A percentile compares a stretch with the other conserved stretches of the same genome.
These are phyloP conservation scores for Saguinus imperator DNA, from an alignment of 2,113 vertebrate genomes.

Conservation along the genomic window DNA sequence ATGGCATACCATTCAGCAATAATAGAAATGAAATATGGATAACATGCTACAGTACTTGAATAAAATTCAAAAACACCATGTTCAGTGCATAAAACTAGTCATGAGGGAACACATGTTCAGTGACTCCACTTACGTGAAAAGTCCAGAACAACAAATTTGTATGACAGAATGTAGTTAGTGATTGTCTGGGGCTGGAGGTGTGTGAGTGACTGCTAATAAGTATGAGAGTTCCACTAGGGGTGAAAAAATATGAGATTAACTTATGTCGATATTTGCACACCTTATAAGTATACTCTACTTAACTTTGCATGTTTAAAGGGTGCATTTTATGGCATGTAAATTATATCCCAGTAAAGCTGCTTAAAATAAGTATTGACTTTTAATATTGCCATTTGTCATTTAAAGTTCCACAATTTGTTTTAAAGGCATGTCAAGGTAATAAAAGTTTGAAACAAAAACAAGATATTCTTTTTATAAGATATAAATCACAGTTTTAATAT, in stretches of 20 bases:
- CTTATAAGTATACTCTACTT: neutral
- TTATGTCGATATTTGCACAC: neutral
- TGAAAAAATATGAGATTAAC: neutral
- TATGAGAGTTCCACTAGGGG: neutral
- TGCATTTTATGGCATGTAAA: neutral
- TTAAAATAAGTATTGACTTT: neutral
- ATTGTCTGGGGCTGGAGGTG: neutral
- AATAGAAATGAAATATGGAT: neutral
- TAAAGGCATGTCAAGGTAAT: neutral
- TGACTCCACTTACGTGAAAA: neutral
- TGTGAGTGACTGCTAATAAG: neutral
- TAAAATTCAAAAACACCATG: neutral
- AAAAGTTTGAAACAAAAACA: neutral
- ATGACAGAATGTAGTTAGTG: neutral
- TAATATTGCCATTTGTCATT: neutral
- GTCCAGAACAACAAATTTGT: neutral
- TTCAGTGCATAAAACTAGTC: neutral
- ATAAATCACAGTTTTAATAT: neutral
- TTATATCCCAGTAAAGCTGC: neutral
- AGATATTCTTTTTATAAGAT: neutral
- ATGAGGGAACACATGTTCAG: neutral
- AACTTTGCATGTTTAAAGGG: neutral
- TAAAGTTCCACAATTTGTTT: neutral
- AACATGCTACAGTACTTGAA: neutral
- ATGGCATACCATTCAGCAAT: neutral